Base-by-base conservation (phyloP, 2,113 vertebrate species). In the Addax nasomaculatus region DNA sequence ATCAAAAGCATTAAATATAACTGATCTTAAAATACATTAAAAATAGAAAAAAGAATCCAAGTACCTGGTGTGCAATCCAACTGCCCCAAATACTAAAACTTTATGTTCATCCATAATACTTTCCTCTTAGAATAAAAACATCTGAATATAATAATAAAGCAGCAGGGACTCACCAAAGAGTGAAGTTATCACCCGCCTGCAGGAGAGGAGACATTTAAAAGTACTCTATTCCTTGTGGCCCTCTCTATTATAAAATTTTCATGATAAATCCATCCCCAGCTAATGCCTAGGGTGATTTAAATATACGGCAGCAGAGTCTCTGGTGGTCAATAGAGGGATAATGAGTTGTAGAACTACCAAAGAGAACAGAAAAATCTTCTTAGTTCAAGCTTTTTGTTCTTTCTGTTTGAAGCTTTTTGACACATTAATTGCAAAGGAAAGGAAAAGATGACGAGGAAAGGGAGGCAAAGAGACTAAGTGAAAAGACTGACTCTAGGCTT, bases 201-300 rank as follows among this genome's bases (percentile, higher is more conserved):
- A 94, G 55, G 96, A 57, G 17, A 85, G 88, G 43, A 90, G 89
- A 47, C 3, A 91, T 51, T 93, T 76, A 57, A 97, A 97, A 96
- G 86, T 84, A 84, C 0, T 60, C 29, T 7, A 0, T 94, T 98
- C 95, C 95, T 94, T 49, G 53, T 78, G 86, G 91, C 43, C 64
- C 45, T 76, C 87, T 98, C 1, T 43, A 53, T 93, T 96, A 81
- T 95, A 93, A 97, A 96, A 96, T 87, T 95, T 96, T 93, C 92
- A 85, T 51, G 93, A 95, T 45, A n/a, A 97, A 95, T 53, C 53
- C 81, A 29, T 80, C 81, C 57, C 57, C 43, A 47, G 70, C n/a
- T 70, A 79, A 81, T 43, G 87, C 58, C 39, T 15, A 6, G 9
- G 87, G 89, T 67, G 60, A 90, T 81, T 95, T 91, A 92, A 92